Evolutionary conservation across 2,797 vertebrate species (phyloP).

Genomic region (Gobio occitaniae): DNA sequence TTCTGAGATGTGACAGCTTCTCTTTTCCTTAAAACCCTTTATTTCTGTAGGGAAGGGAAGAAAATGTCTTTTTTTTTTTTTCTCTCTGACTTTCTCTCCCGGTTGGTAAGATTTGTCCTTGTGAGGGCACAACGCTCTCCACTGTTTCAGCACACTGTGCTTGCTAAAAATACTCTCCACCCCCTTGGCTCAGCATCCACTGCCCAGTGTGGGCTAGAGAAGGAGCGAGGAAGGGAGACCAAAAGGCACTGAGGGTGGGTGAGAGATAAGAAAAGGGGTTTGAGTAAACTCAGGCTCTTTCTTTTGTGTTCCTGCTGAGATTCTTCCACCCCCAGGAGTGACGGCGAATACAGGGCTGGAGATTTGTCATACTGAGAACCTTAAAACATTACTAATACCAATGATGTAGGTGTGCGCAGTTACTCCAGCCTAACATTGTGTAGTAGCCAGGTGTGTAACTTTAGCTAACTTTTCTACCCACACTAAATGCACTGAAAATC

Average conservation of each 20-base stretch:
- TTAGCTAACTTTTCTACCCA: neutral
- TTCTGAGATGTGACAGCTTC: constrained; percentile 3
- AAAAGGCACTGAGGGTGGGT: constrained; percentile 18
- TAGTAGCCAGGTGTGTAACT: neutral
- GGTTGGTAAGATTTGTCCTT: constrained; percentile 60
- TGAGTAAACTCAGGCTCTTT: constrained; percentile 18
- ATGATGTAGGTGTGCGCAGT: neutral
- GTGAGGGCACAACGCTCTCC: constrained; percentile 58
- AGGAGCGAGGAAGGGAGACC: constrained; percentile 34
- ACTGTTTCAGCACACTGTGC: constrained; percentile 58
- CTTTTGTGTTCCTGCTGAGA: constrained; percentile 21
- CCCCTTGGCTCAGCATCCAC: constrained; percentile 55
- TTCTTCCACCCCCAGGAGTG: neutral
- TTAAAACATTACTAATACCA: neutral
- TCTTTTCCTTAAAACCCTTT: constrained; percentile 21
- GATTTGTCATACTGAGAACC: neutral
- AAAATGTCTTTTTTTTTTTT: constrained; percentile 13
- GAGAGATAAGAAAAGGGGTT: constrained; percentile 23
- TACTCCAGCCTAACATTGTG: neutral
- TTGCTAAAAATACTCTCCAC: constrained; percentile 62
- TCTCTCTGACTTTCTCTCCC: constrained; percentile 41
- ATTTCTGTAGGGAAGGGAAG: constrained; percentile 33
- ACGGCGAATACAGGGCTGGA: constrained; percentile 20
- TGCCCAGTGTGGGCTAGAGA: constrained; percentile 47
- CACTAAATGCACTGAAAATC: neutral